Base-by-base conservation (phyloP, 1,140 invertebrate species). In the Ladona fulva region DNA sequence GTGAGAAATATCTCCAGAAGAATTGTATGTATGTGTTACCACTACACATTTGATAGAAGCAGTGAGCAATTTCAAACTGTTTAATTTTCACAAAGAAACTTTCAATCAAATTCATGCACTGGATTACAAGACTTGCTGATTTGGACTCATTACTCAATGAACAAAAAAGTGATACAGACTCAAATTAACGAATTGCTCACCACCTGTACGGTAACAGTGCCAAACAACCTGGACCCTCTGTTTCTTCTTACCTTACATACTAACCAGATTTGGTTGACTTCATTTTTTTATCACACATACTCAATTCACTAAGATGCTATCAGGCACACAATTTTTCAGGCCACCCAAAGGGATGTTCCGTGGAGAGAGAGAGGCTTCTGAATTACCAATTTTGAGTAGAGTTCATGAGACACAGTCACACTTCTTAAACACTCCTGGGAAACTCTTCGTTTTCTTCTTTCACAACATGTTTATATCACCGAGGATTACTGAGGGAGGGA, bases 1-100 rank as follows among this genome's bases (percentile, higher is more conserved):
- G 52, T 22, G 16, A 66, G 52, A 66, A 66, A 66, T 66, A 66
- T 22, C 52, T 19, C n/a, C n/a, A 66, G 29, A 12, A 66, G 3
- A 66, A 66, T 66, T 66, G 52, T 66, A 66, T 66, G 52, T 66
- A 66, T 66, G 52, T 66, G 52, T 66, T 66, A 66, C 52, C 52
- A 19, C 52, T 66, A 66, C 14, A 66, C 14, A 66, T 66, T 66
- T 66, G 52, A 22, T 66, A 66, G 16, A 66, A 66, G 52, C 52
- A 66, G 52, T 66, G 52, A 66, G 52, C 52, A 66, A 66, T 22
- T 66, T 3, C n/a, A 66, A 66, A 66, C 12, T 1, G 52, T 52
- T 52, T 52, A 52, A 19, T 16, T 66, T 66, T 66, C 3, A 37
- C 29, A 37, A 37, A 37, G 8, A 37, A 1, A 37, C 3, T 5